Conservation (phyloP, 53 echinoderm and acorn worm genomes). For the Astropecten irregularis region DNA sequence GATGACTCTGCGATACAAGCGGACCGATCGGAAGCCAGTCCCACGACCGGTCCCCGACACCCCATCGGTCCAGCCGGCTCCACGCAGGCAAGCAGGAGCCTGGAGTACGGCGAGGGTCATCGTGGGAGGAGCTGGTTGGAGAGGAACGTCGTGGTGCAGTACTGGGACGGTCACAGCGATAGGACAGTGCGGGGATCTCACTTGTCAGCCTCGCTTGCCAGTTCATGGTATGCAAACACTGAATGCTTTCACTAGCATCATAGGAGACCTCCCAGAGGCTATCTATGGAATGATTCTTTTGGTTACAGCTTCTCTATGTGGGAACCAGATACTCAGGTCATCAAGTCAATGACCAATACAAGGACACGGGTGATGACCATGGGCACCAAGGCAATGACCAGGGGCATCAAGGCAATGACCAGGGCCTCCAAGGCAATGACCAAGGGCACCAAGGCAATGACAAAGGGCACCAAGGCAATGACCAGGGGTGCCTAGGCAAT, state of each 20-base stretch:
- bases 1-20: constrained; percentile 56
- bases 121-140: constrained; percentile 58
- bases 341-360: too few species aligned
- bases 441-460: too few species aligned
- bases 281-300: too few species aligned
- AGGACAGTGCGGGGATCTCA: constrained; percentile 22
- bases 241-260: not conserved
- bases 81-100: not conserved
- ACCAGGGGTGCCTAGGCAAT: too few species aligned
- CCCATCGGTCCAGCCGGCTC: not conserved
- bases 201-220: constrained; percentile 25
- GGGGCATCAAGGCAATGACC: too few species aligned
- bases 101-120: constrained; percentile 10
- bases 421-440: too few species aligned
- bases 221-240: constrained; percentile 56
- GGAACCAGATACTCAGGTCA: too few species aligned
- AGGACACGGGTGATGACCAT: too few species aligned
- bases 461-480: too few species aligned
- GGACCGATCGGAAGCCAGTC: constrained; percentile 38
- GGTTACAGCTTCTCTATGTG: too few species aligned
- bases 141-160: constrained; percentile 66
- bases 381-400: too few species aligned
- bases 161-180: constrained; percentile 72
- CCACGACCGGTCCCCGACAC: not conserved
- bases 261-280: too few species aligned